Base-by-base conservation (phyloP, 2,797 vertebrate species). In the Tangara arthus region DNA sequence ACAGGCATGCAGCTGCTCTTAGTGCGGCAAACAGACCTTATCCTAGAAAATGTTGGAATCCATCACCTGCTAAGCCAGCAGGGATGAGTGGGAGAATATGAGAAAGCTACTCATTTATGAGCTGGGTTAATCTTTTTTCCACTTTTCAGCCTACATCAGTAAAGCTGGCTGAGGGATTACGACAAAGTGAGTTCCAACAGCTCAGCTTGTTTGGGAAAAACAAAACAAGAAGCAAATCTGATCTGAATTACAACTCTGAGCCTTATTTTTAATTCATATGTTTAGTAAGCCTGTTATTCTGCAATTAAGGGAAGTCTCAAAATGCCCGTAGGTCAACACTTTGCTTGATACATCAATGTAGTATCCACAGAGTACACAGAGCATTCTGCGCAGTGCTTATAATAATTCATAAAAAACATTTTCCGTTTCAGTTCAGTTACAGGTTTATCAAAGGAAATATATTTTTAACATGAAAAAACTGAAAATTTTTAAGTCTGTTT, bases 171-270 rank as follows among this genome's bases (percentile, higher is more conserved):
- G 86, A 90, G 60, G 66, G 66, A 90, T 72, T 82, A 82, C 0
- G 1, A 47, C 18, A 0, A 61, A 52, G 50, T 11, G 49, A 88
- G 76, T 72, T 87, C 60, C 61, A 81, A 34, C 80, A 87, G 76
- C 90, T 56, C n/a, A 56, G 41, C 41, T 63, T 61, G 60, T 66
- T 82, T 57, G 34, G 53, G 49, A 70, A 70, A 69, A 84, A 82
- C 34, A 89, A 81, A 82, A 60, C 53, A 65, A 71, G 61, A 53
- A 59, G 14, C 12, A 87, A 87, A 82, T 85, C 71, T 77, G 55
- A 91, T 81, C 35, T 86, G 88, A 95, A 83, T 95, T 93, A 88
- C 93, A 95, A 95, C 65, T 87, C 75, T 59, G 64, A 86, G 80
- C 23, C 53, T 90, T 56, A 44, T 82, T 91, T 77, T 80, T 83